Base-by-base conservation (phyloP, 2,888 invertebrate genomes). In the Seira musarum region DNA sequence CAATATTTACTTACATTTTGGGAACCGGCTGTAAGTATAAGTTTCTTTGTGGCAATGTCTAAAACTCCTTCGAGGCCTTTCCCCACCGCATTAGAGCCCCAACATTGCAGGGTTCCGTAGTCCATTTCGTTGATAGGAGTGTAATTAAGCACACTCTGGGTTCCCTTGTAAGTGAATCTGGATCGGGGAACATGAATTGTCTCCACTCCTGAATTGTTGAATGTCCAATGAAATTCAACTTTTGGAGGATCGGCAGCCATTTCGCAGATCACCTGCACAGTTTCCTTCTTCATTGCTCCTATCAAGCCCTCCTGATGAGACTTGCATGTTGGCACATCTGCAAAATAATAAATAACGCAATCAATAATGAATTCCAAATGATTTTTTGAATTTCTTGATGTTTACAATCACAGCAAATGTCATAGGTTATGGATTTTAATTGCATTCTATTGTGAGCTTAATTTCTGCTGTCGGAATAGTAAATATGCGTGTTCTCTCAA, bases 201-300 rank as follows among this genome's bases (percentile, higher is more conserved):
- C 89, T 78, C 93, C 88, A 95, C 95, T 19, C 95, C 95, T 81
- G 95, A 95, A 89, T 95, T 95, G 91, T 96, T 96, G 91, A 96
- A 96, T 85, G 95, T 95, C 96, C 96, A 96, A 88, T 95, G 94
- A 90, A 96, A 96, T 61, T 84, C 83, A n/a, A 87, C 84, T 65
- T 71, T 76, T 8, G 95, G 92, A n/a, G 96, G 96, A 88, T 96
- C 95, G 86, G 96, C 94, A 88, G 96, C 95, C 84, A 96, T 95
- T 84, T 95, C 94, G 89, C 96, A 96, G 88, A 93, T 93, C 85
- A 96, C 90, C 75, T 93, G 92, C 77, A 96, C 93, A n/a, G 95
- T 95, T 90, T 96, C 96, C 88, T 95, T 95, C 89, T 95, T 95
- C 87, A 96, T 90, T 68, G 96, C 96, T 0, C 96, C 96, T 87